Base-by-base conservation (phyloP, 2,888 invertebrate species). In the Oithona nana region DNA sequence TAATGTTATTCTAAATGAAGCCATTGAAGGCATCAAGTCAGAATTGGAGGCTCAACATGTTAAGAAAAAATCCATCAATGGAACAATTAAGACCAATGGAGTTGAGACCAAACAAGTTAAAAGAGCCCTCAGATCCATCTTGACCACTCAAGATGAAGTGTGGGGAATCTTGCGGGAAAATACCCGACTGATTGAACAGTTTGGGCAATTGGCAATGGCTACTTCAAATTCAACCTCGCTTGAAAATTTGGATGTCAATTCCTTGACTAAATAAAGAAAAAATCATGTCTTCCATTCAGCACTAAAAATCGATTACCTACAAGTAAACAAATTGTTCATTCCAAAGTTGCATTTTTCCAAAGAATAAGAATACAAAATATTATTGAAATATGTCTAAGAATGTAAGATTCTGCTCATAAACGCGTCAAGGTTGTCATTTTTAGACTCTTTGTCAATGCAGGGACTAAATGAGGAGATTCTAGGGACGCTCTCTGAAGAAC, bases 161-260 rank as follows among this genome's bases (percentile, higher is more conserved):
- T 71, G 72, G 64, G 68, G 70, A 52, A 69, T 74, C 55, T 65
- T 76, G 3, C 69, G 71, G 64, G 75, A 75, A 67, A 77, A 76
- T 69, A 71, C 71, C 1, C 71, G 72, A 61, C 68, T 77, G n/a
- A 70, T 76, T 20, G 69, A 71, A 63, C 69, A 73, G 65, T 72
- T 74, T 59, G 69, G 71, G 62, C 67, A 69, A 16, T 59, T 71
- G 51, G 68, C 69, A 51, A 64, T 69, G 57, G 67, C 69, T 11
- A n/a, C n/a, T n/a, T n/a, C n/a, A n/a, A n/a, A n/a, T n/a, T 58
- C 62, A 11, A 20, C 28, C 20, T 51, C 55, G 20, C 24, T 49
- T 16, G n/a, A 39, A 13, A 4, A 28, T 13, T 28, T 28, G 11
- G 57, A 57, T 11, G 13, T 28, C n/a, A 57, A 28, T 57, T n/a